Percentiles rank a stretch among this genome's conserved stretches.
phyloP scores from a whole-genome alignment of 2,113 vertebrate species.

The Syngnathoides biaculeatus region DNA sequence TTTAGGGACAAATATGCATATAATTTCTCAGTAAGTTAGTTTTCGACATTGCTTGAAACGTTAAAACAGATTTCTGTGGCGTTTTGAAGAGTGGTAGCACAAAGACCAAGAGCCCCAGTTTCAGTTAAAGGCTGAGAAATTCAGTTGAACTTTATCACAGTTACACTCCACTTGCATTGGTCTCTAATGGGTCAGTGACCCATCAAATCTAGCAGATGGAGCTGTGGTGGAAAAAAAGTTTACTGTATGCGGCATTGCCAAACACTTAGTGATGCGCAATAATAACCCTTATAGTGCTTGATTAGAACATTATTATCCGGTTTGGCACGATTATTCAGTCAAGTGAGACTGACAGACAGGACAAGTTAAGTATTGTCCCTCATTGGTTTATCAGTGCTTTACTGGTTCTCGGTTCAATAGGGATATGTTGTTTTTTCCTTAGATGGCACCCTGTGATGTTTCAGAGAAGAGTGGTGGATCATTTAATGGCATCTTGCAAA shows the following conservation, averaged over 20 bases:
- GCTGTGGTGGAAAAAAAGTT: background rate
- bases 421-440: background rate
- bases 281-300: background rate
- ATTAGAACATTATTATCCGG: background rate
- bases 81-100: no score
- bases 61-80: no score
- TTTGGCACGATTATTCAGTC: no score
- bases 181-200: background rate
- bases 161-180: background rate
- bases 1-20: background rate
- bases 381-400: background rate
- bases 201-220: background rate
- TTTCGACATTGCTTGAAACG: no score
- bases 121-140: background rate
- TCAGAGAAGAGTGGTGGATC: slow-evolving; percentile 5
- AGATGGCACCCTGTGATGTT: slow-evolving; percentile 1
- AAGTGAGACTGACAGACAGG: no score
- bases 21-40: no score
- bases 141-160: background rate
- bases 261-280: no score
- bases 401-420: background rate
- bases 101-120: background rate
- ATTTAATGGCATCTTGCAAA: slow-evolving; percentile 4
- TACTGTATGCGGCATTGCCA: no score
- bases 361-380: background rate